phyloP scores from a whole-genome alignment of 2,113 vertebrate genomes.

The Ancistrus triradiatus region DNA sequence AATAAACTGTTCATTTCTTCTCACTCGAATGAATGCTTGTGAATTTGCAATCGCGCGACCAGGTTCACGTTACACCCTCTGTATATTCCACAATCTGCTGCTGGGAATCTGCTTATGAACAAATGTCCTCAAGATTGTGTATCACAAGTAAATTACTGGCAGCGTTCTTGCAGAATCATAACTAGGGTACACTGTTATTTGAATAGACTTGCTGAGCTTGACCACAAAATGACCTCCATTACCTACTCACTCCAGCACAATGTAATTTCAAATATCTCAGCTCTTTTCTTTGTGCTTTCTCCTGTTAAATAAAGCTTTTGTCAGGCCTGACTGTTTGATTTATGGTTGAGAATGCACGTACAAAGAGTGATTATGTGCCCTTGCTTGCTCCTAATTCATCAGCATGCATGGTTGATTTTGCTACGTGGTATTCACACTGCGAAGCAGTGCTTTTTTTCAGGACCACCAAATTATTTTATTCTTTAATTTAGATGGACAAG shows the following conservation, averaged over 20 bases:
- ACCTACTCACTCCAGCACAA: constrained; percentile 32
- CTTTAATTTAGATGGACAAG: constrained; percentile 45
- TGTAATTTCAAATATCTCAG: constrained; percentile 25
- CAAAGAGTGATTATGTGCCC: constrained; percentile 41
- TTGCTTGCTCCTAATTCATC: constrained; percentile 44
- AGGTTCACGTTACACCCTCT: too few relatives aligned
- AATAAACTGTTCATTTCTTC: too few relatives aligned
- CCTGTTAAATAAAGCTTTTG: constrained; percentile 27
- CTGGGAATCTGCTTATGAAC: too few relatives aligned
- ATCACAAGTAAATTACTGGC: too few relatives aligned
- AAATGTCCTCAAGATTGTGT: too few relatives aligned
- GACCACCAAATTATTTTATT: constrained; percentile 35
- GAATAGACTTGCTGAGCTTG: constrained; percentile 1
- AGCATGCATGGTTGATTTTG: constrained; percentile 16
- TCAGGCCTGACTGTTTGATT: constrained; percentile 43
- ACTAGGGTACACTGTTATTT: not conserved
- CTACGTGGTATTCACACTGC: constrained; percentile 24
- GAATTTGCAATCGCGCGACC: too few relatives aligned
- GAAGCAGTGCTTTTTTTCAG: constrained; percentile 9
- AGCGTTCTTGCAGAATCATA: not conserved
- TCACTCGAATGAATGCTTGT: too few relatives aligned
- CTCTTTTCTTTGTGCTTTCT: constrained; percentile 16
- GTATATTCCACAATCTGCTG: too few relatives aligned
- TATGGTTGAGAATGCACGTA: constrained; percentile 40
- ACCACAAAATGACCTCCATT: constrained; percentile 36